Evolutionary conservation across 30 jellyfish, hydroid and myxozoan genomes (phyloP).

Genomic region (Aurelia coerulea): DNA sequence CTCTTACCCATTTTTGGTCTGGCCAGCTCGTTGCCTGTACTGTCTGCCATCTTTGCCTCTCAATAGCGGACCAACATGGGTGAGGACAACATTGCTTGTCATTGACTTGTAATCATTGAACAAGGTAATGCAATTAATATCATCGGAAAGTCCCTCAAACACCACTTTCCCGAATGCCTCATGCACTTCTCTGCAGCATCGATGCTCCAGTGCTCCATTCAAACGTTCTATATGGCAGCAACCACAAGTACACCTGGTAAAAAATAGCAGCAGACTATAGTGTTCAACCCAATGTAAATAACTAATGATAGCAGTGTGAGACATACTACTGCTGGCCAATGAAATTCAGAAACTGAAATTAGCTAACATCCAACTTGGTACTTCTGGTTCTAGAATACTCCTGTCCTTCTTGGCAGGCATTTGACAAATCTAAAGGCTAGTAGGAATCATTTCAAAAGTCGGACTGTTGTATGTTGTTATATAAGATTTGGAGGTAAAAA

Average conservation of each 20-base stretch:
- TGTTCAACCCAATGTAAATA: background rate
- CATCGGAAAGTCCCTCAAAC: constrained; percentile 18
- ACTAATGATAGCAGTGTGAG: background rate
- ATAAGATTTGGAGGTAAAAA: no score
- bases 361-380: background rate
- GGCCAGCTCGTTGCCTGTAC: constrained; percentile 35
- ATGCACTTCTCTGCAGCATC: constrained; percentile 18
- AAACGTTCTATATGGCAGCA: constrained; percentile 16
- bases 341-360: background rate
- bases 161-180: constrained; percentile 29
- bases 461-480: no score
- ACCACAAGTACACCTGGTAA: constrained; percentile 29
- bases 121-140: constrained; percentile 8
- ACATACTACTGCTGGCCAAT: background rate
- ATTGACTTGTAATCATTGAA: constrained; percentile 4
- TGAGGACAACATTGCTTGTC: constrained; percentile 21
- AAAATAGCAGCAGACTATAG: background rate
- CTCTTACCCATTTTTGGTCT: constrained; percentile 18
- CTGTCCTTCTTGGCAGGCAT: no score
- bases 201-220: constrained; percentile 28
- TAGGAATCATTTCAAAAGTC: no score
- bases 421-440: no score
- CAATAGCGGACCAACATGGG: constrained; percentile 46
- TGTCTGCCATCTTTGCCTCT: constrained; percentile 34
- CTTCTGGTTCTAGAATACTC: no score